Evolutionary conservation across 2,113 vertebrate genomes (phyloP).

Genomic region (Diadophis punctatus): DNA sequence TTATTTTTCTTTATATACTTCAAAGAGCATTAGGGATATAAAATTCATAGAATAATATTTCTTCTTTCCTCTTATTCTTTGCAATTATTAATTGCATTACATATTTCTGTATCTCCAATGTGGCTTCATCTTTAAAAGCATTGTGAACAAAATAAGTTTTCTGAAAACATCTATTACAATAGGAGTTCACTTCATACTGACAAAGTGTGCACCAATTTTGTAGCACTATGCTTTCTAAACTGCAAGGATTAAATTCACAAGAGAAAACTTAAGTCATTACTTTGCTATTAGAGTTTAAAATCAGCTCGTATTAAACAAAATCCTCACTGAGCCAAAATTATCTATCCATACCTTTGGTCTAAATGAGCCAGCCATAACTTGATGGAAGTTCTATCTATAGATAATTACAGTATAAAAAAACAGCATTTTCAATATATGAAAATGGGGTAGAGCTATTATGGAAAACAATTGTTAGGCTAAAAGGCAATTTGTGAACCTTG

Average conservation of each 20-base stretch:
- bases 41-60: background rate
- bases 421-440: background rate
- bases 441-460: background rate
- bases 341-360: background rate
- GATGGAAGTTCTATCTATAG: background rate
- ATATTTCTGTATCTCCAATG: background rate
- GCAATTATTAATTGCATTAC: background rate
- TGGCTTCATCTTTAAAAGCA: background rate
- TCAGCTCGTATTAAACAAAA: background rate
- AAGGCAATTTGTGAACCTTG: background rate
- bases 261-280: background rate
- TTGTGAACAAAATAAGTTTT: background rate
- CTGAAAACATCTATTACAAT: background rate
- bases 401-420: background rate
- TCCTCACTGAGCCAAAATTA: background rate
- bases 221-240: background rate
- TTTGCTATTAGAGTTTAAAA: background rate
- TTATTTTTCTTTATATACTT: background rate
- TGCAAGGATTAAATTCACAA: background rate
- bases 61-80: background rate
- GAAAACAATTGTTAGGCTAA: background rate
- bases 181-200: background rate
- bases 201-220: background rate
- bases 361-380: background rate
- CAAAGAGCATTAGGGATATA: background rate